Evolutionary conservation across 2,113 vertebrate genomes (phyloP).

Genomic region (Neodontobutis hainanensis): DNA sequence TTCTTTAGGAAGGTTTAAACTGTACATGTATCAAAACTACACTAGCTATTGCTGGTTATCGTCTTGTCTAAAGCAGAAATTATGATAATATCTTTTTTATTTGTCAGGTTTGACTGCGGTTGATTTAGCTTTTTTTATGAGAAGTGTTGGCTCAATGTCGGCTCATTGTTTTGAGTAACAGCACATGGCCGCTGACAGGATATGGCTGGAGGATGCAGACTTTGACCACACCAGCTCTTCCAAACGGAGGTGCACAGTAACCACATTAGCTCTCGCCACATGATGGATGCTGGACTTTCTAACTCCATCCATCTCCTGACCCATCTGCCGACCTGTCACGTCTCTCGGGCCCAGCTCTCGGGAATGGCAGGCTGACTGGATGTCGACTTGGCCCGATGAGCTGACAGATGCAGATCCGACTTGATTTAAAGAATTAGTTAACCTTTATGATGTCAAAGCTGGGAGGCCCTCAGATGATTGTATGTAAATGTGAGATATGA

Average conservation of each 20-base stretch:
- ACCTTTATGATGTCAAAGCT: constrained; percentile 77
- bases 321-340: constrained; percentile 58
- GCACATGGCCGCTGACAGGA: constrained; percentile 60
- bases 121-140: too few species aligned
- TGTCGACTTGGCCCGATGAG: constrained; percentile 46
- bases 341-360: constrained; percentile 52
- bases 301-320: constrained; percentile 56
- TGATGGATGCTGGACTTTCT: constrained; percentile 71
- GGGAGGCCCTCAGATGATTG: constrained; percentile 47
- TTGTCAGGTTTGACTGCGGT: too few species aligned
- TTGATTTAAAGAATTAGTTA: constrained; percentile 81
- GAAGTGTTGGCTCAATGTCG: too few species aligned
- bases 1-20: too few species aligned
- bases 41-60: too few species aligned
- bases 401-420: constrained; percentile 74
- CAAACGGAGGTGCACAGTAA: constrained; percentile 10
- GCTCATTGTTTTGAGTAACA: constrained; percentile 40
- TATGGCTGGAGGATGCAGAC: constrained; percentile 30
- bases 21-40: too few species aligned
- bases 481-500: constrained; percentile 55
- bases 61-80: too few species aligned
- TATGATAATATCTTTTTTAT: too few species aligned
- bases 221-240: constrained; percentile 19
- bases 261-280: constrained; percentile 37
- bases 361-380: constrained; percentile 54